These are phyloP conservation scores for Suillia variegata DNA, from an alignment of 2,888 invertebrate species.

Conservation along the genomic window DNA sequence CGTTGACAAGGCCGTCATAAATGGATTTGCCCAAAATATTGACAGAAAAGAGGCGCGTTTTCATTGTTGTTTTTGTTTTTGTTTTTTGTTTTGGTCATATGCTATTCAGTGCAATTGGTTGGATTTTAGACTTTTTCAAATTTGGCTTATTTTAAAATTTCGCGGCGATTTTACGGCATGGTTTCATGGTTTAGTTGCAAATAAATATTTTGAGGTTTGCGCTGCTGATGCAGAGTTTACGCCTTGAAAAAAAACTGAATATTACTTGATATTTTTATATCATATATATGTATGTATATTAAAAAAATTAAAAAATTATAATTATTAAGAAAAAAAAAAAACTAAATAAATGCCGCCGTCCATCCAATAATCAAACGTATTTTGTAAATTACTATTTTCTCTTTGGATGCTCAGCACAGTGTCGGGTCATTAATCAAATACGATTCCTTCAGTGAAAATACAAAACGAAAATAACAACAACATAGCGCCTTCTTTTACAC, in stretches of 20 bases:
- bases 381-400: constrained; percentile 50
- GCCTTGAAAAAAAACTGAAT: constrained; percentile 10
- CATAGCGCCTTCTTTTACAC: constrained; percentile 9
- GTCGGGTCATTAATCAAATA: constrained; percentile 44
- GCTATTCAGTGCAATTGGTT: too few species aligned
- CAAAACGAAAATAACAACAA: constrained; percentile 5
- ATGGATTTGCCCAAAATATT: constrained; percentile 8
- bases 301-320: neutral
- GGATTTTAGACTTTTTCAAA: too few species aligned
- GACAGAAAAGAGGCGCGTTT: constrained; percentile 6
- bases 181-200: constrained; percentile 13
- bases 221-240: constrained; percentile 17
- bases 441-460: constrained; percentile 10
- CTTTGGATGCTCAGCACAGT: constrained; percentile 46
- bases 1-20: too few species aligned
- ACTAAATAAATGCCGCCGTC: constrained; percentile 6
- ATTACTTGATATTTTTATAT: too few species aligned
- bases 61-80: too few species aligned
- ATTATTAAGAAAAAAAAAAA: constrained; percentile 22
- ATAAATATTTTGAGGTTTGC: neutral
- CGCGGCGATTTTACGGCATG: constrained; percentile 11
- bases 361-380: constrained; percentile 18
- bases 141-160: neutral
- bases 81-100: too few species aligned
- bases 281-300: too few species aligned